Base-by-base conservation (phyloP, 2,113 vertebrate species). In the Zosterops japonicus region DNA sequence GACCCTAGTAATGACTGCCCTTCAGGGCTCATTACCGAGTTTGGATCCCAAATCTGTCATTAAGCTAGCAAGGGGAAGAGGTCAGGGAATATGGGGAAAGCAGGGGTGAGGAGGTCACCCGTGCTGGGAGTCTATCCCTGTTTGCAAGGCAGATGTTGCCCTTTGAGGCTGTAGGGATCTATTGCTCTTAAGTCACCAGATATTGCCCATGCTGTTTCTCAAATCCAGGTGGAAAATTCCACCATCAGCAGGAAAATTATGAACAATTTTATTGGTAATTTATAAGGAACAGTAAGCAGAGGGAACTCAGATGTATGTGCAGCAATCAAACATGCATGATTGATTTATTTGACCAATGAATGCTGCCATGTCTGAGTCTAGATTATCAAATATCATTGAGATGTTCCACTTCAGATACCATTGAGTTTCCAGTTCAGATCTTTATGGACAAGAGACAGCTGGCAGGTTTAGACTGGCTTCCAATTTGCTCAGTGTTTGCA, bases 1-100 rank as follows among this genome's bases (percentile, higher is more conserved):
- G 69, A 91, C 18, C 46, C 42, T 22, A 94, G 44, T 87, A 95
- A 96, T 65, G 65, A 82, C 56, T 91, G 59, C 28, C 70, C 41
- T 95, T 95, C 69, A 79, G 81, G 78, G 77, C 69, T 96, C 91
- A 95, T 95, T 94, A 89, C 57, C 0, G 2, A 93, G 53, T 95
- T 61, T 93, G 89, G 89, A 91, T 91, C 87, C 87, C 81, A 94
- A 94, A 93, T 87, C 74, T 80, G 84, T 93, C 95, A 97, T 91
- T 96, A 94, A 85, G 44, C 36, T 31, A 69, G 74, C 36, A 82
- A 89, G 91, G 87, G 74, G 89, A 94, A 96, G 87, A 96, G 94
- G 94, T 95, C 91, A 95, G 87, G 23, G 81, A 93, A 71, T 42
- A 70, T 0, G 0, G 57, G 41, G 74, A 87, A 94, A 94, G 84